Conservation (phyloP, 2,797 vertebrate species). For the Xenentodon cancila region DNA sequence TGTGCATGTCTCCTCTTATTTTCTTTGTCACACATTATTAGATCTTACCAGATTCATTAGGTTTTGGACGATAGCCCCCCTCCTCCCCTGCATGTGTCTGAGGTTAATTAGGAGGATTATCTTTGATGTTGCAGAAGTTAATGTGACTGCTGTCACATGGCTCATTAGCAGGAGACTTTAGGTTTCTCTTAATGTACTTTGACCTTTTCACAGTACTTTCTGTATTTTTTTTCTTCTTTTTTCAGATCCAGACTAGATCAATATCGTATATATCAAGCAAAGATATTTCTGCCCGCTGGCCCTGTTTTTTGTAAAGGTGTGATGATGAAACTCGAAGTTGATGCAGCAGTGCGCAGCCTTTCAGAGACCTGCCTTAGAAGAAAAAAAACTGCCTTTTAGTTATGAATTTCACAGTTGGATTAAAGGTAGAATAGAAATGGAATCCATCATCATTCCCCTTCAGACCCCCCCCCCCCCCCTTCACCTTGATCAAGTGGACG, state of each 20-base stretch:
- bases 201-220: slow-evolving; percentile 17
- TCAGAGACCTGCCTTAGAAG: slow-evolving; percentile 57
- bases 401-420: slow-evolving; percentile 80
- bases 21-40: slow-evolving; percentile 5
- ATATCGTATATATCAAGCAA: slow-evolving; percentile 43
- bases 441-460: slow-evolving; percentile 59
- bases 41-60: slow-evolving; percentile 28
- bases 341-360: slow-evolving; percentile 46
- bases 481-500: slow-evolving; percentile 26
- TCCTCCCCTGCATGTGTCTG: slow-evolving; percentile 16
- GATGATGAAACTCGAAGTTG: slow-evolving; percentile 65
- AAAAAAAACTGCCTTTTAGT: slow-evolving; percentile 62
- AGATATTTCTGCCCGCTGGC: slow-evolving; percentile 40
- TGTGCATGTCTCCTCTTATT: slow-evolving; percentile 48
- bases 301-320: slow-evolving; percentile 41
- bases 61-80: slow-evolving; percentile 16
- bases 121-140: slow-evolving; percentile 42
- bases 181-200: slow-evolving; percentile 31
- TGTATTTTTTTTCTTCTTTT: background rate
- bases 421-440: slow-evolving; percentile 76
- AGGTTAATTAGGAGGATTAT: slow-evolving; percentile 55
- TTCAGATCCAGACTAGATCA: slow-evolving; percentile 40
- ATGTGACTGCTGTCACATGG: slow-evolving; percentile 31
- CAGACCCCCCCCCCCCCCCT: slow-evolving; percentile 4
- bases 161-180: slow-evolving; percentile 39